These are phyloP conservation scores for Panulirus ornatus DNA, from an alignment of 1,140 invertebrate genomes.

Conservation along the genomic window DNA sequence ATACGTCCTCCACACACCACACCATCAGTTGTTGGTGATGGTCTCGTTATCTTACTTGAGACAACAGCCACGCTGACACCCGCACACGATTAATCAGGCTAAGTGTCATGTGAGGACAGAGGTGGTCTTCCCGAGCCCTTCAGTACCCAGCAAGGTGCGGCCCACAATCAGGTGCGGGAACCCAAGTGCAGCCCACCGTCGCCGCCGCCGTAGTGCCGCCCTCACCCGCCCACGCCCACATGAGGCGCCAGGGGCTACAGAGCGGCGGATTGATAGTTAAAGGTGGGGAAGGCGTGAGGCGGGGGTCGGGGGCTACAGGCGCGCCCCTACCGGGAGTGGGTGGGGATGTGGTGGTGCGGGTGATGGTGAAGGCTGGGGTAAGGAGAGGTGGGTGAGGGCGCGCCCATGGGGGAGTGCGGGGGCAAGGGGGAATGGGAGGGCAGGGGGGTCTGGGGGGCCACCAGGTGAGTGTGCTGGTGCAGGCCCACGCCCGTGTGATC, in stretches of 20 bases:
- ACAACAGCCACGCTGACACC: background rate
- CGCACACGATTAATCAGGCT: too few relatives aligned
- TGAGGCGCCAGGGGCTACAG: background rate
- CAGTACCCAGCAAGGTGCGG: background rate
- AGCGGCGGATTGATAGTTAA: constrained; percentile 6
- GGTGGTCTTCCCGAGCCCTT: background rate
- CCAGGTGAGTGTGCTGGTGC: constrained; percentile 74
- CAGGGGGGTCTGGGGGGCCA: constrained; percentile 75
- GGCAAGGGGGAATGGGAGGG: constrained; percentile 79
- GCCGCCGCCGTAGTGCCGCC: constrained; percentile 27
- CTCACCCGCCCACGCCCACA: constrained; percentile 21
- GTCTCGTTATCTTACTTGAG: background rate
- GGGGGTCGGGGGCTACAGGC: constrained; percentile 30
- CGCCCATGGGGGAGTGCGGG: constrained; percentile 75
- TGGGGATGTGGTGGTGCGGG: constrained; percentile 71
- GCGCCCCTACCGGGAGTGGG: constrained; percentile 72
- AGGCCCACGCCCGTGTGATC: constrained; percentile 76
- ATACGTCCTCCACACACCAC: background rate
- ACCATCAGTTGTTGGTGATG: background rate
- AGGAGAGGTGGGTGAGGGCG: constrained; percentile 70
- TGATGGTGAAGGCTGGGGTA: constrained; percentile 73
- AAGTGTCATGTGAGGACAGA: background rate
- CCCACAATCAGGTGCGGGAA: constrained; percentile 4
- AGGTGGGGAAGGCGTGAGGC: constrained; percentile 2
- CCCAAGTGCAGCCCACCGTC: constrained; percentile 8